Evolutionary conservation across 2,797 vertebrate genomes (phyloP), one percentile per base, ranked within the genome.

Genomic region (Nasua narica): DNA sequence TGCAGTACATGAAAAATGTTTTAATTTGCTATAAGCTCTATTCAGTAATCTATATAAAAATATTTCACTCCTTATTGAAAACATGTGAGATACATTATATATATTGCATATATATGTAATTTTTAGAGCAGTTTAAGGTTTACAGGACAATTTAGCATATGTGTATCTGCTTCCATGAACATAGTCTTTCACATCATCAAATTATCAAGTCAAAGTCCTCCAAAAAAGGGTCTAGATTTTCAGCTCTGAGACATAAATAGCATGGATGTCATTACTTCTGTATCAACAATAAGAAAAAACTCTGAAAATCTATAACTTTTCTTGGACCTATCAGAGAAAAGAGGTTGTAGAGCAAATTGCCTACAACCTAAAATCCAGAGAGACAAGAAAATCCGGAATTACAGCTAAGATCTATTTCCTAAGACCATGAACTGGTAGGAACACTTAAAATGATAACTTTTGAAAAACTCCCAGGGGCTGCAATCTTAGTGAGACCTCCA

Each of bases 1-100:
- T n/a, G 15, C 4, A 43, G 19, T 37, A 1, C 0, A 56, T 77
- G 9, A 3, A 48, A 48, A 35, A 60, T 19, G 9, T 58, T 87
- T 92, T 81, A 2, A 58, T 96, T 97, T 85, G 9, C n/a, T 88
- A 95, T 32, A 69, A 90, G 74, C 12, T 65, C 21, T 50, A 67
- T 2, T 90, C 15, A 67, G 5, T 79, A 78, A 37, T 87, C 5
- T 69, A 1, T 54, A n/a, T 25, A 7, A 46, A 91, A 83, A 60
- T 78, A 67, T 60, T 94, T 25, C 7, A 78, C 37, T 60, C 27
- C 21, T 65, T 46, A 87, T 35, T 85, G 27, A 77, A 65, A 43
- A 43, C 19, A 72, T 69, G 1, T 52, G 14, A 65, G 18, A 56
- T 23, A 27, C 54, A 43, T 46, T 29, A 54, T 32, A 35, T 81